These are phyloP conservation scores for Pitangus sulphuratus DNA, from an alignment of 2,797 vertebrate species.

Conservation along the genomic window DNA sequence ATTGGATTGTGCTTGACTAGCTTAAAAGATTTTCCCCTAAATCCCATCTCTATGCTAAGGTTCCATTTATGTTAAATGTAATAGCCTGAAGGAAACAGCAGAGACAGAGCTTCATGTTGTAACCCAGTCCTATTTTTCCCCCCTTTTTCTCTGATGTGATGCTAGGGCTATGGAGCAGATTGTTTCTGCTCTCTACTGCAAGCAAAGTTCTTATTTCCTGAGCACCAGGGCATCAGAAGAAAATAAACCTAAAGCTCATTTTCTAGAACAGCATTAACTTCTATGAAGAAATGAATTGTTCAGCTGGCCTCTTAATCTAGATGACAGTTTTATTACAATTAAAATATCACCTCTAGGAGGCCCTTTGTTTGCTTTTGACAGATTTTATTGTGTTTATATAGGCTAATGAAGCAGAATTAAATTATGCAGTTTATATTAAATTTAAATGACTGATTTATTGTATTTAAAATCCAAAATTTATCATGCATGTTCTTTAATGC, in stretches of 20 bases:
- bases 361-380: slow-evolving; percentile 70
- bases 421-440: slow-evolving; percentile 65
- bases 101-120: not conserved
- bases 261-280: slow-evolving; percentile 43
- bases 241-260: slow-evolving; percentile 44
- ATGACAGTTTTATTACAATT: slow-evolving; percentile 79
- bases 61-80: not conserved
- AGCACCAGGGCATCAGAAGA: not conserved
- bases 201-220: not conserved
- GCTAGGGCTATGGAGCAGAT: not conserved
- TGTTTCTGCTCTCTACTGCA: not conserved
- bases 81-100: not conserved
- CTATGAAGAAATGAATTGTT: slow-evolving; percentile 63
- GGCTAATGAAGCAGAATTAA: slow-evolving; percentile 73
- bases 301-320: slow-evolving; percentile 71
- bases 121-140: not conserved
- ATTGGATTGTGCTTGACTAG: not conserved
- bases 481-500: slow-evolving; percentile 45
- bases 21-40: not conserved
- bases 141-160: not conserved
- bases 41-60: not conserved
- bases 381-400: slow-evolving; percentile 71
- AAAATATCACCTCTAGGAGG: slow-evolving; percentile 72
- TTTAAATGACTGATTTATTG: slow-evolving; percentile 71
- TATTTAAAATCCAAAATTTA: slow-evolving; percentile 54